These are phyloP conservation scores for Dioctria rufipes DNA, from an alignment of 2,888 invertebrate genomes.

Conservation along the genomic window DNA sequence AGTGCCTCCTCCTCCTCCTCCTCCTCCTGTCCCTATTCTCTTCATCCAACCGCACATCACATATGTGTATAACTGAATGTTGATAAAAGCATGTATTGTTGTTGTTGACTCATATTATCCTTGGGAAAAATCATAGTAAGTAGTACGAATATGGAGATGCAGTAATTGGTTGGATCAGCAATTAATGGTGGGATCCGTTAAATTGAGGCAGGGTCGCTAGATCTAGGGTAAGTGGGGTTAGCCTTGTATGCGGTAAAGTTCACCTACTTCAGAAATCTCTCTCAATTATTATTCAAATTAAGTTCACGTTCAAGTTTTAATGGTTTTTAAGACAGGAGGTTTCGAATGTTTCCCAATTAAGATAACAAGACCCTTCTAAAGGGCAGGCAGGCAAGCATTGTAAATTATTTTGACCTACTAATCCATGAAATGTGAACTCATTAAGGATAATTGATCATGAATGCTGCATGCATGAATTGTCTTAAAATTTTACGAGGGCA, in stretches of 20 bases:
- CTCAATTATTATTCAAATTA: slow-evolving; percentile 50
- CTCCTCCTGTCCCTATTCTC: too few relatives aligned
- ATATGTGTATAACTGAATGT: not conserved
- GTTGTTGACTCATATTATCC: not conserved
- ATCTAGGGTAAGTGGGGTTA: slow-evolving; percentile 47
- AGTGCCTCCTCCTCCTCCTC: not conserved
- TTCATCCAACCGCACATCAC: too few relatives aligned
- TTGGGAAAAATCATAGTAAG: not conserved
- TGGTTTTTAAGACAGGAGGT: slow-evolving; percentile 42
- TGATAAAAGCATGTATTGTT: not conserved
- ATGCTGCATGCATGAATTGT: not conserved
- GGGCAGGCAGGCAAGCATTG: not conserved
- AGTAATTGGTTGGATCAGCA: slow-evolving; percentile 54
- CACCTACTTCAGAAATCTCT: not conserved
- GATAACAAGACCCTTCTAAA: slow-evolving; percentile 43
- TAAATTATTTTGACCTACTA: slow-evolving; percentile 48
- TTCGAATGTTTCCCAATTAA: slow-evolving; percentile 48
- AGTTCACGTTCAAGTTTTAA: slow-evolving; percentile 49
- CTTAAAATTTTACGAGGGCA: not conserved
- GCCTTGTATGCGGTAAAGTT: not conserved
- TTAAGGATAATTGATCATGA: slow-evolving; percentile 36
- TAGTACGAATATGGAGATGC: slow-evolving; percentile 17
- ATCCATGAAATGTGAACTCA: slow-evolving; percentile 19
- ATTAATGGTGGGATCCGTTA: slow-evolving; percentile 52
- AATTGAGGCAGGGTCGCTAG: slow-evolving; percentile 34